Evolutionary conservation across 2,113 vertebrate species (phyloP).

Genomic region (Charadrius vociferus): DNA sequence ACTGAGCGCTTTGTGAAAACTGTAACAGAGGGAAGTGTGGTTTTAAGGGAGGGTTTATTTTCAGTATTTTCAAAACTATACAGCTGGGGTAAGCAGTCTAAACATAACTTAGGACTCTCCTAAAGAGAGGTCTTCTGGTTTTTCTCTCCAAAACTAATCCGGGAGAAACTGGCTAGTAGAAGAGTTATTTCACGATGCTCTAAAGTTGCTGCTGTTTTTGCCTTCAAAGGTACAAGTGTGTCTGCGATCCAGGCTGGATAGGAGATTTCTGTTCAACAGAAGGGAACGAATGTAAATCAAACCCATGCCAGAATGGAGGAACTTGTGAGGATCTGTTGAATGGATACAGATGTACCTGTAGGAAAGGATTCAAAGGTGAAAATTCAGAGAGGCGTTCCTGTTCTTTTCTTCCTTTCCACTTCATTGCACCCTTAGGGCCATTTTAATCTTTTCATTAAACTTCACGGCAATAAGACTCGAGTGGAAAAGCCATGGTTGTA

Average conservation of each 20-base stretch:
- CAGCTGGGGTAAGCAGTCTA: neutral
- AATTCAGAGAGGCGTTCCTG: neutral
- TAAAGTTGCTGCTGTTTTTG: slow-evolving; percentile 17
- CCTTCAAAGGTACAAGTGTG: slow-evolving; percentile 83
- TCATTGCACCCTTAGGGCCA: neutral
- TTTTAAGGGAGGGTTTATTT: slow-evolving; percentile 9
- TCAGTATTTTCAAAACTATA: neutral
- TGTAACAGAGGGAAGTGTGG: neutral
- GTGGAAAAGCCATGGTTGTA: neutral
- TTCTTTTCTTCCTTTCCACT: neutral
- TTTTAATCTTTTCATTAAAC: neutral
- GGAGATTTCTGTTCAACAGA: slow-evolving; percentile 88
- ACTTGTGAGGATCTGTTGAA: slow-evolving; percentile 84
- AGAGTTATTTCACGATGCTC: neutral
- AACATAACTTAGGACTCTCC: neutral
- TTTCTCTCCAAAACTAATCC: neutral
- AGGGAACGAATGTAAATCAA: slow-evolving; percentile 87
- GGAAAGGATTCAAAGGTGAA: slow-evolving; percentile 87
- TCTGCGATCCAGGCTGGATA: slow-evolving; percentile 87
- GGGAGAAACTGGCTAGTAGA: neutral
- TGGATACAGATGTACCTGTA: slow-evolving; percentile 86
- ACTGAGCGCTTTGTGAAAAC: slow-evolving; percentile 5
- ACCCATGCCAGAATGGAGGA: slow-evolving; percentile 86
- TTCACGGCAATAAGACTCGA: neutral
- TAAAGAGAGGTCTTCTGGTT: neutral